Evolutionary conservation across 2,797 vertebrate genomes (phyloP), one percentile per base, ranked within the genome.

Genomic region (Xenopus petersii): DNA sequence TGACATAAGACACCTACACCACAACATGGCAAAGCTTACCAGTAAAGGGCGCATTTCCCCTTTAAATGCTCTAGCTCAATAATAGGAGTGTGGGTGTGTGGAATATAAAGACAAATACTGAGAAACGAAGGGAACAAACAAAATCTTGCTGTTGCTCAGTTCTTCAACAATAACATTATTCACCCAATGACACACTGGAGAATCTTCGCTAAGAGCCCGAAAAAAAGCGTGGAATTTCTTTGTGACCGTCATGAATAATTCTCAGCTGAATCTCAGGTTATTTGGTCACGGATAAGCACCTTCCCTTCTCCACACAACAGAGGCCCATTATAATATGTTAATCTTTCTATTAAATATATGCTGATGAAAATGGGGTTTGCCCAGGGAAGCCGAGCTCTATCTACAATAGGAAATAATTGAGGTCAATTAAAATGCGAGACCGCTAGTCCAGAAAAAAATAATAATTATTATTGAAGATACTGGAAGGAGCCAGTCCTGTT

Each of bases 301-400:
- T 51, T 75, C 59, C 63, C 30, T 58, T 70, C n/a, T 42, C 49
- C 12, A 26, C 36, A 64, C 49, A 64, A 58, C 33, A 30, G 49
- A 70, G 60, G 12, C 60, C 12, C 24, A 70, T 75, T 71, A 71
- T 64, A 65, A 60, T 66, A 71, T 75, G 67, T 49, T 71, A 75
- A 75, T 75, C 51, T 70, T 70, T 60, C 64, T 42, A 15, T 65
- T 59, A 70, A 66, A 54, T 65, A 59, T 58, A 71, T 70, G 67
- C 68, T 65, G 74, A 70, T 65, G 42, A 58, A 59, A 30, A 56
- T 51, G 42, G 51, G 46, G 67, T 58, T 70, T 64, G 67, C 33
- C 51, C 64, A 49, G 24, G 49, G 33, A 75, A 16, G 55, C 58
- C 61, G 62, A 64, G 15, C 49, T 7, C 26, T 46, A 63, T 69